Conservation (phyloP, 2,888 invertebrate species). For the Eretmocerus hayati region DNA sequence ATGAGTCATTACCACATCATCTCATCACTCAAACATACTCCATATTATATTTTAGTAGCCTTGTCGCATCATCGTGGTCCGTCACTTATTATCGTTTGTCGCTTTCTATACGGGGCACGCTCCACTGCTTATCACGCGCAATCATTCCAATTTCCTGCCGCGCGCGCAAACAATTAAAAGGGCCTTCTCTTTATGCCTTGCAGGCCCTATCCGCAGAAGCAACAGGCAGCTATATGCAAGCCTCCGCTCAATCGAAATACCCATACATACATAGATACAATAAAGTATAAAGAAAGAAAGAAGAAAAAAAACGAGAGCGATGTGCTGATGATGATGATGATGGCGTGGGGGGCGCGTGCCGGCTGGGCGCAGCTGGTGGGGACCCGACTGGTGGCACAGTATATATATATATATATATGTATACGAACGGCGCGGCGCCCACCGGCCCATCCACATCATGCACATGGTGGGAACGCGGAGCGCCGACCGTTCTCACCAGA, state of each 20-base stretch:
- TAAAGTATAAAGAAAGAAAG: neutral
- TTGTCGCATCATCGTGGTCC: too few relatives aligned
- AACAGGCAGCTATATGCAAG: too few relatives aligned
- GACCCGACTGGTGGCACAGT: slow-evolving; percentile 30
- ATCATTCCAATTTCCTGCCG: too few relatives aligned
- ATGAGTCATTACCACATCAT: too few relatives aligned
- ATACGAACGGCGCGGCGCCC: slow-evolving; percentile 35
- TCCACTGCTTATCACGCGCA: neutral
- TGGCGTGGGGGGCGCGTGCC: slow-evolving; percentile 20
- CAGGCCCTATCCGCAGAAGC: too few relatives aligned
- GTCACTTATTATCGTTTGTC: too few relatives aligned
- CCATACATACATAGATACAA: neutral
- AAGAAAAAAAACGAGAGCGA: neutral
- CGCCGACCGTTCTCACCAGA: slow-evolving; percentile 46
- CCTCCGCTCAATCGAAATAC: neutral
- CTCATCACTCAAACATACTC: too few relatives aligned
- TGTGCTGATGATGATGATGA: slow-evolving; percentile 14
- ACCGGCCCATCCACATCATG: too few relatives aligned
- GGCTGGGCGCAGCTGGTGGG: slow-evolving; percentile 27
- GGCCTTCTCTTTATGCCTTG: too few relatives aligned
- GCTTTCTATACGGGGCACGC: neutral
- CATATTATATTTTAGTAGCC: too few relatives aligned
- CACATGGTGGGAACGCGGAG: slow-evolving; percentile 47
- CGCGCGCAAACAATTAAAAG: neutral
- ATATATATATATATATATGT: neutral